A percentile compares a stretch with the other conserved stretches of the same genome.
Evolutionary conservation across 2,797 vertebrate species (phyloP).

Genomic region (Siniperca obscura): DNA sequence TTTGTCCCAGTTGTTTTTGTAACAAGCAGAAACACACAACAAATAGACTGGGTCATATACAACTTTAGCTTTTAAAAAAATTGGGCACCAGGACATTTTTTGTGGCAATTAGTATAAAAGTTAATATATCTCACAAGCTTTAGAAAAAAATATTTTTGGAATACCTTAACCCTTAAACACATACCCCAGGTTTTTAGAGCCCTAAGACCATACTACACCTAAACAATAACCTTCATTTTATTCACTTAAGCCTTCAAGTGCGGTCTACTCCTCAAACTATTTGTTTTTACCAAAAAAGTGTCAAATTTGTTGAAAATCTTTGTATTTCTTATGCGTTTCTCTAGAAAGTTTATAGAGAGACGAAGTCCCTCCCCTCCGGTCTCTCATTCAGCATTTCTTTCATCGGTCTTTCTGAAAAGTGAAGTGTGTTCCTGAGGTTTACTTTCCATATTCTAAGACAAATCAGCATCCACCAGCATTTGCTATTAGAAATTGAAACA

Average conservation of each 20-base stretch:
- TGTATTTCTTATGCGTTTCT: not conserved
- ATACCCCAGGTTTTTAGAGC: not conserved
- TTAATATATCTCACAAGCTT: not conserved
- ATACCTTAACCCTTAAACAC: not conserved
- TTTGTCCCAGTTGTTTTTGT: constrained; percentile 19
- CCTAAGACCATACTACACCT: not conserved
- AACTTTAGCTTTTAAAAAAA: not conserved
- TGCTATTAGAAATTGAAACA: not conserved
- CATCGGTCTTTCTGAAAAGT: too few species aligned
- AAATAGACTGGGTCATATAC: not conserved
- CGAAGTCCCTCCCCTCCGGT: too few species aligned
- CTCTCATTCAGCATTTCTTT: too few species aligned
- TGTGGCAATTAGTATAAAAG: not conserved
- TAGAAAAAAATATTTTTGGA: not conserved
- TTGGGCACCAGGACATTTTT: not conserved
- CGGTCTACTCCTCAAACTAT: not conserved
- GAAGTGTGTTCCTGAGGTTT: too few species aligned
- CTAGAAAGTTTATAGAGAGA: too few species aligned
- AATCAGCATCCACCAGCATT: not conserved
- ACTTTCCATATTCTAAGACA: not conserved
- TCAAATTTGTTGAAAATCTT: too few species aligned
- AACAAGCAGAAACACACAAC: constrained; percentile 31
- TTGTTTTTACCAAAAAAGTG: not conserved
- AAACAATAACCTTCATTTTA: not conserved
- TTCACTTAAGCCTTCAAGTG: not conserved